Conservation (phyloP, 2,113 vertebrate genomes). For the Lampris megalopsis region DNA sequence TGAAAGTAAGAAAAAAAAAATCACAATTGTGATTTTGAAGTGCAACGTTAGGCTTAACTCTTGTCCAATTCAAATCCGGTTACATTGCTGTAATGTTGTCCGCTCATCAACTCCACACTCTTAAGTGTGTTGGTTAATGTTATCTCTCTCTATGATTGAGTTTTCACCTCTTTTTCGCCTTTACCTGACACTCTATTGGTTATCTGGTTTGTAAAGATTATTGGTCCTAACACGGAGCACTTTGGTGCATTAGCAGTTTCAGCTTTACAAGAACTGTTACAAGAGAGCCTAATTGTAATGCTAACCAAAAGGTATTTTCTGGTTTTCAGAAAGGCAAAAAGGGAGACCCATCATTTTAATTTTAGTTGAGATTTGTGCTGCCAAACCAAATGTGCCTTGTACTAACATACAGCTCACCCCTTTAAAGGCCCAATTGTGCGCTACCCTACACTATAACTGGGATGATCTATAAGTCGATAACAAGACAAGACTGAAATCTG, state of each 20-base stretch:
- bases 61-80: conserved; percentile 85
- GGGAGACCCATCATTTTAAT: conserved; percentile 56
- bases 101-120: conserved; percentile 82
- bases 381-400: conserved; percentile 59
- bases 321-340: conserved; percentile 55
- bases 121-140: conserved; percentile 87
- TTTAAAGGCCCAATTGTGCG: conserved; percentile 79
- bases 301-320: conserved; percentile 60
- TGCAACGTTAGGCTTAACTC: conserved; percentile 70
- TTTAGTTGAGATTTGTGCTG: conserved; percentile 63
- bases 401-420: conserved; percentile 68
- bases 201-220: conserved; percentile 99
- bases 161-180: conserved; percentile 97
- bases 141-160: conserved; percentile 93
- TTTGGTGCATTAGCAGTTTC: conserved; percentile 81
- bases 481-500: conserved; percentile 86
- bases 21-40: conserved; percentile 77
- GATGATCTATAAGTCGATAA: conserved; percentile 86
- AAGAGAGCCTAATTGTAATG: conserved; percentile 64
- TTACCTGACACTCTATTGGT: conserved; percentile 94
- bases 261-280: conserved; percentile 74
- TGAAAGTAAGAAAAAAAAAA: conserved; percentile 48
- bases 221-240: conserved; percentile 85
- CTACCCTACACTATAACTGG: conserved; percentile 82
- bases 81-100: conserved; percentile 79